Evolutionary conservation across 2,888 invertebrate genomes (phyloP).

Genomic region (Lasioglossum malachurum): DNA sequence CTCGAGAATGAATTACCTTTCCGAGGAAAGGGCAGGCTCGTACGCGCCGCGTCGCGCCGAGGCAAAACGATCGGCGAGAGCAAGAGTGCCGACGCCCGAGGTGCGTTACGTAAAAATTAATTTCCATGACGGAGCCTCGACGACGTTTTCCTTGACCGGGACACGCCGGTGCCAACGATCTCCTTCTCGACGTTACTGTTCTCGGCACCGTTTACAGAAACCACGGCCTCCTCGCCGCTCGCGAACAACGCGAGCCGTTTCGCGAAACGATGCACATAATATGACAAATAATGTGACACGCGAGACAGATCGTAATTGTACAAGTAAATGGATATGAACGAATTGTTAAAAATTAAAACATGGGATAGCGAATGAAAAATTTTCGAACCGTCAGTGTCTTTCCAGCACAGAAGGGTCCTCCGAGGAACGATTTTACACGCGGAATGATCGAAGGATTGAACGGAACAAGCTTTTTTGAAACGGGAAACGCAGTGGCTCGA

Average conservation of each 20-base stretch:
- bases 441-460: background rate
- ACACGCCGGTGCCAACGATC: conserved; percentile 49
- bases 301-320: too few relatives aligned
- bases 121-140: conserved; percentile 43
- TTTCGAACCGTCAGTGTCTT: too few relatives aligned
- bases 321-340: too few relatives aligned
- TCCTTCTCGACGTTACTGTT: conserved; percentile 26
- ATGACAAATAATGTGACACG: too few relatives aligned
- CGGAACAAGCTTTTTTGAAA: conserved; percentile 2
- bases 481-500: conserved; percentile 2
- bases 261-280: background rate
- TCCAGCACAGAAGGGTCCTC: background rate
- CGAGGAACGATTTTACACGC: too few relatives aligned
- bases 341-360: too few relatives aligned
- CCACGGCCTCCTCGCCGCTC: conserved; percentile 10
- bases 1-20: conserved; percentile 58
- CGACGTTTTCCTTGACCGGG: conserved; percentile 63
- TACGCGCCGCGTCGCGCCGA: conserved; percentile 13
- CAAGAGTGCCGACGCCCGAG: conserved; percentile 3
- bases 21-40: conserved; percentile 75
- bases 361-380: too few relatives aligned
- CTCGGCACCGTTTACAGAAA: conserved; percentile 6
- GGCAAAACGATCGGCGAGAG: conserved; percentile 8
- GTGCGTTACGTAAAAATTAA: conserved; percentile 59
- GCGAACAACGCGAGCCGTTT: background rate